Percentiles rank a stretch among this genome's conserved stretches.
Conservation (phyloP, 2,888 invertebrate genomes). For the Augochlorella aurata region DNA sequence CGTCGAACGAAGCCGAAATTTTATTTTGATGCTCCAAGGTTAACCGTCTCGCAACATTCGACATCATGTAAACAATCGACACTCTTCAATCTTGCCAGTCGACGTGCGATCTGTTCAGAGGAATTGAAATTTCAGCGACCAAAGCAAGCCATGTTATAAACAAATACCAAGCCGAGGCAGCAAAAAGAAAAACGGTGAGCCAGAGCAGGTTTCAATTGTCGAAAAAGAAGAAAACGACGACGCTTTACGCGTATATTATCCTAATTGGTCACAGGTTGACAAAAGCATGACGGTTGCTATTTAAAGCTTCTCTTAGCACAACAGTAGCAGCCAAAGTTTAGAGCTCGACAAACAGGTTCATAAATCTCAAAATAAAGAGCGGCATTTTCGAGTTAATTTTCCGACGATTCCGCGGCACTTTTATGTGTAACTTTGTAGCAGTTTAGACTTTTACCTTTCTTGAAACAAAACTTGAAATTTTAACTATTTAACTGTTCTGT, state of each 20-base stretch:
- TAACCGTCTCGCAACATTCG: slow-evolving; percentile 14
- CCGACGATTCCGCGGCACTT: not conserved
- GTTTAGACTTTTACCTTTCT: not conserved
- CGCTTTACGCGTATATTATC: slow-evolving; percentile 3
- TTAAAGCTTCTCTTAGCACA: slow-evolving; percentile 18
- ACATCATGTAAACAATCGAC: slow-evolving; percentile 41
- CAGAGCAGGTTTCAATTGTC: too few species aligned
- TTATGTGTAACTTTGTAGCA: not conserved
- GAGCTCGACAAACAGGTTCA: slow-evolving; percentile 6
- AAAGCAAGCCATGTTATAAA: not conserved
- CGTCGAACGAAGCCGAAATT: slow-evolving; percentile 23
- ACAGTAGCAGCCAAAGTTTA: not conserved
- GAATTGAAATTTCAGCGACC: not conserved
- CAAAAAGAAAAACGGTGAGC: not conserved
- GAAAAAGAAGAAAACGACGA: not conserved
- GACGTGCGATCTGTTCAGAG: not conserved
- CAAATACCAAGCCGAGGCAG: not conserved
- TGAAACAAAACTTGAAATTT: not conserved
- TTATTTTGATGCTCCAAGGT: slow-evolving; percentile 37
- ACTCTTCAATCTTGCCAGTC: not conserved
- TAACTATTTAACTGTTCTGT: not conserved
- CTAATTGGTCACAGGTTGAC: slow-evolving; percentile 25
- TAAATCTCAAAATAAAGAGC: slow-evolving; percentile 23
- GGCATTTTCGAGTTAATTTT: slow-evolving; percentile 2
- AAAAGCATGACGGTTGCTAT: slow-evolving; percentile 45